Percentiles rank a stretch among this genome's conserved stretches.
phyloP scores from a whole-genome alignment of 2,797 vertebrate genomes.

The Clarias pachynema region DNA sequence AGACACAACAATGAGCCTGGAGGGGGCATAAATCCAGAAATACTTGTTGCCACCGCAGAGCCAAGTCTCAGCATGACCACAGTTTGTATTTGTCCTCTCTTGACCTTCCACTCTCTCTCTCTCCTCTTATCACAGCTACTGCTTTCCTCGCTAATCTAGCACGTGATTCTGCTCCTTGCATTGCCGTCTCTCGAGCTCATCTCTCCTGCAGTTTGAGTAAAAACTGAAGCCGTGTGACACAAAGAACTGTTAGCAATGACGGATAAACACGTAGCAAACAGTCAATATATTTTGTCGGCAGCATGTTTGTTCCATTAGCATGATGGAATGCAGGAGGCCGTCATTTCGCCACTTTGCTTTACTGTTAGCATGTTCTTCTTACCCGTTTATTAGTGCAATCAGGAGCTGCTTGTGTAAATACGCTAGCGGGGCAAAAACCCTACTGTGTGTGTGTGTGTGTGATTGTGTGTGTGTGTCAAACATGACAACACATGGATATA shows the following conservation, averaged over 20 bases:
- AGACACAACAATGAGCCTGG: not conserved
- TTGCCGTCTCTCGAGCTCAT: not conserved
- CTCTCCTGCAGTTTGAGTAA: not conserved
- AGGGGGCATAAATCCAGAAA: not conserved
- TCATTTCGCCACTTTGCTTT: not conserved
- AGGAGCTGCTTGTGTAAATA: not conserved
- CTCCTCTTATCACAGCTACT: not conserved
- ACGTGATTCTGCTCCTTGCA: not conserved
- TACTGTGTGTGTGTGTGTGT: too few species aligned
- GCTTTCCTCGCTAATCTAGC: not conserved
- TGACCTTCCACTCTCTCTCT: not conserved
- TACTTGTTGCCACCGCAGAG: not conserved
- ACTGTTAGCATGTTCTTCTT: not conserved
- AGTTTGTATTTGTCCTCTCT: not conserved
- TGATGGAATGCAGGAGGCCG: not conserved
- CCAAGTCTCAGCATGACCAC: slow-evolving; percentile 8
- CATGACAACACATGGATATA: not conserved
- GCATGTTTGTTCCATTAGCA: not conserved
- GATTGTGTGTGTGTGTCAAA: not conserved
- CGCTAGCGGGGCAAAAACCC: not conserved
- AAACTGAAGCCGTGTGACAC: not conserved
- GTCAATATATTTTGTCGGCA: not conserved
- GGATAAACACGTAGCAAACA: not conserved
- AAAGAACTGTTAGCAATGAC: not conserved
- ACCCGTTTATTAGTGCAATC: not conserved